phyloP scores from a whole-genome alignment of 2,797 vertebrate genomes.

The Mormyrops attenuatus region DNA sequence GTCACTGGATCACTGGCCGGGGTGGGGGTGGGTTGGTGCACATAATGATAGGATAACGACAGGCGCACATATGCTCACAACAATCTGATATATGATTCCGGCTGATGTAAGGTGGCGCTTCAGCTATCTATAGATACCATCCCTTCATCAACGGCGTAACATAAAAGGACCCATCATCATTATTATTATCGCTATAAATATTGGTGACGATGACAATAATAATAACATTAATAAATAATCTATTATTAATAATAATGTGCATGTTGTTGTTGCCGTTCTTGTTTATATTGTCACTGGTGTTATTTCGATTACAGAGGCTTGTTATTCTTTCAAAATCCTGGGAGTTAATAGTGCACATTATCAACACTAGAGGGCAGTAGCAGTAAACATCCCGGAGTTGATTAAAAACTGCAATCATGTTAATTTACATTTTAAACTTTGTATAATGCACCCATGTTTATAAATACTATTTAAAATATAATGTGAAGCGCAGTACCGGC shows the following conservation, averaged over 20 bases:
- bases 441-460: neutral
- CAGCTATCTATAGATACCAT: neutral
- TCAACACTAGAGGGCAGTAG: conserved; percentile 18
- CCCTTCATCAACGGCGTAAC: neutral
- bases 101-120: neutral
- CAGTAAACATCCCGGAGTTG: neutral
- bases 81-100: neutral
- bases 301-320: neutral
- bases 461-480: neutral
- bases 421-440: neutral
- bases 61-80: neutral
- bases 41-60: conserved; percentile 1
- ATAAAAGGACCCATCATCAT: neutral
- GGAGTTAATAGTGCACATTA: neutral
- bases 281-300: neutral
- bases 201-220: neutral
- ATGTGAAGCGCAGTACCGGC: neutral
- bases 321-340: neutral
- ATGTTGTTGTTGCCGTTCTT: neutral
- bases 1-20: conserved; percentile 35
- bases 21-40: neutral
- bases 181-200: conserved; percentile 15
- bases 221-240: neutral
- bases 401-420: neutral
- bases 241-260: neutral